phyloP scores from a whole-genome alignment of 2,888 invertebrate genomes.

The Macaria liturata region DNA sequence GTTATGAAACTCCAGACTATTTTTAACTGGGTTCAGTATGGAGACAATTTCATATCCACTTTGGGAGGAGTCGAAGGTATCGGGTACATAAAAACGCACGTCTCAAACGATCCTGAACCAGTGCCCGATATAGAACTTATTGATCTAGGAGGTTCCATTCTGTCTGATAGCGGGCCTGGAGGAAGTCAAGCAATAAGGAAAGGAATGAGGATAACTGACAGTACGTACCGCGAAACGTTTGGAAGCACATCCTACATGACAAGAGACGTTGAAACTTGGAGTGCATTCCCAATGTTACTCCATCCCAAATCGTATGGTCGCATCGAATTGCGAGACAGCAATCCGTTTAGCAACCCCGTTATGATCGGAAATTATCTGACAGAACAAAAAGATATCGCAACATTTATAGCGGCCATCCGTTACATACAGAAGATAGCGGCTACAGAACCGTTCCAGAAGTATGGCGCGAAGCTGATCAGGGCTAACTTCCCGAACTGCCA shows the following conservation, averaged over 20 bases:
- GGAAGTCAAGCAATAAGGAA: conserved; percentile 71
- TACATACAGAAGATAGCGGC: conserved; percentile 82
- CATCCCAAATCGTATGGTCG: conserved; percentile 89
- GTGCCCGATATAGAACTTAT: conserved; percentile 88
- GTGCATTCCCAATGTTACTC: conserved; percentile 86
- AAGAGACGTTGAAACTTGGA: conserved; percentile 79
- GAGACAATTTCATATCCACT: conserved; percentile 72
- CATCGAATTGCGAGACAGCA: conserved; percentile 86
- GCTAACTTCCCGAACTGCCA: conserved; percentile 81
- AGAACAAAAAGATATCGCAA: conserved; percentile 83
- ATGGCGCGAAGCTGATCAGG: conserved; percentile 79
- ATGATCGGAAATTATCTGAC: conserved; percentile 92
- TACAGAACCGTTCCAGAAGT: conserved; percentile 83
- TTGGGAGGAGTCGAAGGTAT: conserved; percentile 87
- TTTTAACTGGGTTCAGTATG: conserved; percentile 61
- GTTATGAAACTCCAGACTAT: conserved; percentile 39
- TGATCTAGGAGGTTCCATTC: conserved; percentile 84
- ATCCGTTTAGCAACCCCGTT: conserved; percentile 90
- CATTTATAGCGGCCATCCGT: conserved; percentile 85
- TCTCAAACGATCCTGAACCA: conserved; percentile 81
- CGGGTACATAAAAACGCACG: conserved; percentile 84
- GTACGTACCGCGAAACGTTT: conserved; percentile 82
- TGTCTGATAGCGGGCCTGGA: conserved; percentile 80
- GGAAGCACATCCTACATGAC: conserved; percentile 68
- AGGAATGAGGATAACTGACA: conserved; percentile 82